Base-by-base conservation (phyloP, 2,113 vertebrate species). In the Nothobranchius furzeri region DNA sequence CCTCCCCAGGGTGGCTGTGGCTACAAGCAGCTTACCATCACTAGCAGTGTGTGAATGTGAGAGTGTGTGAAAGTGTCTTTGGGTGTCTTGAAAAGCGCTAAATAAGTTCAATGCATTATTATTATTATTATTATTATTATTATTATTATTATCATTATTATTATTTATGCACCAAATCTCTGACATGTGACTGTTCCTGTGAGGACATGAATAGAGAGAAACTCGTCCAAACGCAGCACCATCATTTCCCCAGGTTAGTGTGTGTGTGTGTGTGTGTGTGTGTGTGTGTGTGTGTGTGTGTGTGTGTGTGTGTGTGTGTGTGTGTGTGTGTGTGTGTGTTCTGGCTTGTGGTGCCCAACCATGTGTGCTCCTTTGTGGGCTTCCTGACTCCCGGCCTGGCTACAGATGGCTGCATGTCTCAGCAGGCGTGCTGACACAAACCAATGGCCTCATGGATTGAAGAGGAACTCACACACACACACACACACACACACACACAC, bases 361-460 rank as follows among this genome's bases (percentile, higher is more conserved):
- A 92, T 93, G 91, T 92, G 90, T 81, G 85, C 67, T 86, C 84
- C 76, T 77, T 85, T 83, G 77, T 88, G 86, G 88, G 89, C 90
- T 91, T 94, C 91, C 93, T 93, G 92, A 91, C 85, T 92, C 89
- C 90, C 88, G 73, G 88, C 85, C 86, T 78, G 79, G 82, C 54
- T 87, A 83, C 91, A 93, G 93, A 93, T 93, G 93, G 91, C 82
- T 70, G 67, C 57, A 73, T 70, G 79, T 91, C 85, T 85, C 87
- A 81, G 73, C 73, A 67, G 75, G 78, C 81, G 71, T 60, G 66
- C 60, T 78, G 76, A 88, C 90, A 88, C 78, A 82, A 83, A 78
- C 60, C 60, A 57, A 65, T 35, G 73, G 84, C 73, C 78, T 81
- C 80, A 85, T 68, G 50, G 54, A 84, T 63, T 85, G 68, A 72